These are phyloP conservation scores for Timema cristinae DNA, from an alignment of 2,888 invertebrate genomes.

Conservation along the genomic window DNA sequence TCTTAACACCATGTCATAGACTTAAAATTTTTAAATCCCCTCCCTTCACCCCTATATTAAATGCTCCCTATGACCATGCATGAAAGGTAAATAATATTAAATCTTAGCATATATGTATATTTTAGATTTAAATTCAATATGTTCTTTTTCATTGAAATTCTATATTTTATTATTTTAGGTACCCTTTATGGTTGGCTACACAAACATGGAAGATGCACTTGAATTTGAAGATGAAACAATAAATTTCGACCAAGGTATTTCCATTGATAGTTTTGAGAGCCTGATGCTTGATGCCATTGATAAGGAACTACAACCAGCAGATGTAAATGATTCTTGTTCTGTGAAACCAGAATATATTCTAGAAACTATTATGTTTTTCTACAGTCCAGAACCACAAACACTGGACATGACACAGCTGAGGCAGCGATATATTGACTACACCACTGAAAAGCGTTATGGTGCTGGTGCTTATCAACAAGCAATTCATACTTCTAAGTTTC, in stretches of 20 bases:
- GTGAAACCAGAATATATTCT: conserved; percentile 44
- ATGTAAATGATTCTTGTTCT: conserved; percentile 50
- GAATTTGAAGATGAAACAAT: conserved; percentile 52
- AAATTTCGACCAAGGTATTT: conserved; percentile 57
- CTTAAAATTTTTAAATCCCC: too few species aligned
- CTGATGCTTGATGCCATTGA: conserved; percentile 61
- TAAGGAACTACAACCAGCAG: conserved; percentile 51
- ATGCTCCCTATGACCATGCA: too few species aligned
- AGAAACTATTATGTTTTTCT: conserved; percentile 73
- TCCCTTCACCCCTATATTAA: too few species aligned
- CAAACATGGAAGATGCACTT: conserved; percentile 76
- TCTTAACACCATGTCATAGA: too few species aligned
- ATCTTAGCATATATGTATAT: too few species aligned
- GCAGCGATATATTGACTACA: conserved; percentile 64
- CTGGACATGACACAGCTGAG: conserved; percentile 58
- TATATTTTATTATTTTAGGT: conserved; percentile 21
- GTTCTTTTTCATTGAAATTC: too few species aligned
- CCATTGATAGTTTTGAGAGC: conserved; percentile 54
- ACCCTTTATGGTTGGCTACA: conserved; percentile 62
- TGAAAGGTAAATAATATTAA: too few species aligned
- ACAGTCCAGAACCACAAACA: conserved; percentile 63
- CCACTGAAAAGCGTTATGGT: conserved; percentile 70
- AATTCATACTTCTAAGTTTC: conserved; percentile 21
- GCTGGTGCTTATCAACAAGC: conserved; percentile 60
- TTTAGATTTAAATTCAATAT: too few species aligned